Percentiles rank a stretch among this genome's conserved stretches.
Evolutionary conservation across 2,797 vertebrate species (phyloP).

Genomic region (Parauchenoglanis punctatus): DNA sequence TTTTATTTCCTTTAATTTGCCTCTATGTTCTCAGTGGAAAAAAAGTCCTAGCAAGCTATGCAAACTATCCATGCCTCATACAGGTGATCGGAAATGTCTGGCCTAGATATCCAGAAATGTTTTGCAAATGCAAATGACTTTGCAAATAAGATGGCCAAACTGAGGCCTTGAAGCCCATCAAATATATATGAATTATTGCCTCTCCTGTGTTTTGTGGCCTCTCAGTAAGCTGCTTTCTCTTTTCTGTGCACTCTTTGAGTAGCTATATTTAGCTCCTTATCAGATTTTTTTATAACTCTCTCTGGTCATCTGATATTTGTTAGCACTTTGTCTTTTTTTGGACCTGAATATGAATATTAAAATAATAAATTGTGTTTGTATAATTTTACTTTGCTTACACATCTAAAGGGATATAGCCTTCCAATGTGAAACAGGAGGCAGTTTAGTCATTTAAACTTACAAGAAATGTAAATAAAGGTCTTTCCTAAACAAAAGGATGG

Average conservation of each 20-base stretch:
- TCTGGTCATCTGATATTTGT: not conserved
- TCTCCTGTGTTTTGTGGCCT: not conserved
- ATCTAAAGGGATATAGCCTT: not conserved
- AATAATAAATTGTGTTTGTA: not conserved
- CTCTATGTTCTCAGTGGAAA: not conserved
- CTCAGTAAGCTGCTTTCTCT: not conserved
- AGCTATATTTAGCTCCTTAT: not conserved
- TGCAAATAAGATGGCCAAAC: not conserved
- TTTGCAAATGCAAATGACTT: constrained; percentile 20
- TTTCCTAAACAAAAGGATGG: not conserved
- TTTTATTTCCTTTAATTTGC: not conserved
- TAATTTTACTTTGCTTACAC: not conserved
- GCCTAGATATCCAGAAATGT: not conserved
- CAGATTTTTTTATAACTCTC: not conserved
- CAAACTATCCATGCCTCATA: not conserved
- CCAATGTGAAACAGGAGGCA: no score
- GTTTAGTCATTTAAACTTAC: not conserved
- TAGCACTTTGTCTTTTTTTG: not conserved
- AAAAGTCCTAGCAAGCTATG: not conserved
- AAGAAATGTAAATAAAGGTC: not conserved
- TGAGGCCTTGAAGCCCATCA: not conserved
- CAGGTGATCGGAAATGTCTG: not conserved
- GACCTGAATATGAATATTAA: not conserved
- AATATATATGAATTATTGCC: not conserved
- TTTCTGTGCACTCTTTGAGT: not conserved